Base-by-base conservation (phyloP, 2,113 vertebrate species). In the Sakesphorus luctuosus region DNA sequence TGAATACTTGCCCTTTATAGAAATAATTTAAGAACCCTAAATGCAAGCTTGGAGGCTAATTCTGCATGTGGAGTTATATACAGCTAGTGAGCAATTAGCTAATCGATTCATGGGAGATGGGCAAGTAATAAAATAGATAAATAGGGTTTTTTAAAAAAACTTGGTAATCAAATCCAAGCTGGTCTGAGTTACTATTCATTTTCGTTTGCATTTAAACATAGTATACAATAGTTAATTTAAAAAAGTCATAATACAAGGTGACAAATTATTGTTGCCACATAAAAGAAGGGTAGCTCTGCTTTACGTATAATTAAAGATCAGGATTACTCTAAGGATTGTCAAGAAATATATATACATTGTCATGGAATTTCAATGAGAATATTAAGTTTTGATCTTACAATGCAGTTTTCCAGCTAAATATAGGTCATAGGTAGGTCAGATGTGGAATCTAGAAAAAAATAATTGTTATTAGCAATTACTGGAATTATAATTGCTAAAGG, bases 101-200 rank as follows among this genome's bases (percentile, higher is more conserved):
- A 17, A 28, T 72, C 29, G 23, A 24, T 14, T 38, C 71, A 40
- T 15, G 8, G 69, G 38, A 25, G 5, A 55, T 2, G 10, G 25
- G 10, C 50, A 78, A 36, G 17, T 44, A 65, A 40, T 40, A 40
- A 40, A 5, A 19, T 82, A 36, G 71, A 73, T 6, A 44, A 11
- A 0, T 0, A 49, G 23, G 49, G 18, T 36, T n/a, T 65, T 47
- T 14, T 5, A 2, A 14, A 11, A 11, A 80, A 35, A 23, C 3
- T 4, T 8, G 1, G 21, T 33, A 74, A 47, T 74, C 11, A 38
- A 66, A 67, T 52, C 20, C 2, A 6, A 67, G 52, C 23, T 85
- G 18, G 3, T 58, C 55, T 81, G 28, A 13, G 0, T 66, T 82
- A 26, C 10, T 59, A 1, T 53, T 69, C 33, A n/a, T 75, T 68